Conservation (phyloP, 2,113 vertebrate genomes). For the Sphaerodactylus townsendi region DNA sequence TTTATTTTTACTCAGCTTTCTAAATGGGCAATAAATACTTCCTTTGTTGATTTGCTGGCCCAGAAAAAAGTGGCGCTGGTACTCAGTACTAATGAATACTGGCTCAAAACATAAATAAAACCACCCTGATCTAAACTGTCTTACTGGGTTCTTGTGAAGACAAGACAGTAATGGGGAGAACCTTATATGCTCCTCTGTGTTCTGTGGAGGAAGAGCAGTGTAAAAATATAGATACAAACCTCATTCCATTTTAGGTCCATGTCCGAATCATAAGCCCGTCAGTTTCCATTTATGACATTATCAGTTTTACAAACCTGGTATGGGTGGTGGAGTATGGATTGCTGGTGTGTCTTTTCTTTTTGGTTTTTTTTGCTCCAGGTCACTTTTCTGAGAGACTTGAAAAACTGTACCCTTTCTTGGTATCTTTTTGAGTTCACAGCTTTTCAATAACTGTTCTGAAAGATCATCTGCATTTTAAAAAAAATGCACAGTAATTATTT, state of each 20-base stretch:
- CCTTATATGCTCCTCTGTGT: too few species aligned
- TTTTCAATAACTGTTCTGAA: slow-evolving; percentile 77
- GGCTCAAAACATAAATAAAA: too few species aligned
- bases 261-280: not conserved
- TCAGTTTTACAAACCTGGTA: slow-evolving; percentile 78
- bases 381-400: slow-evolving; percentile 64
- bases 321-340: slow-evolving; percentile 79
- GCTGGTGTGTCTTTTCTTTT: slow-evolving; percentile 91
- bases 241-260: not conserved
- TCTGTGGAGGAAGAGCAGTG: not conserved
- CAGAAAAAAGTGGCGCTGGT: too few species aligned
- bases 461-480: slow-evolving; percentile 68
- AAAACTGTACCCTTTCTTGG: slow-evolving; percentile 65
- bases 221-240: not conserved
- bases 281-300: not conserved
- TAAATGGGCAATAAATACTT: too few species aligned
- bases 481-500: not conserved
- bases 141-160: too few species aligned
- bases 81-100: too few species aligned
- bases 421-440: slow-evolving; percentile 77
- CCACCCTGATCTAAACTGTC: too few species aligned
- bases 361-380: slow-evolving; percentile 85
- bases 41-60: too few species aligned
- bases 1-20: too few species aligned
- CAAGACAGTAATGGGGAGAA: too few species aligned